A percentile compares a stretch with the other conserved stretches of the same genome.
These are phyloP conservation scores for Phasianus colchicus DNA, from an alignment of 2,113 vertebrate genomes.

Conservation along the genomic window DNA sequence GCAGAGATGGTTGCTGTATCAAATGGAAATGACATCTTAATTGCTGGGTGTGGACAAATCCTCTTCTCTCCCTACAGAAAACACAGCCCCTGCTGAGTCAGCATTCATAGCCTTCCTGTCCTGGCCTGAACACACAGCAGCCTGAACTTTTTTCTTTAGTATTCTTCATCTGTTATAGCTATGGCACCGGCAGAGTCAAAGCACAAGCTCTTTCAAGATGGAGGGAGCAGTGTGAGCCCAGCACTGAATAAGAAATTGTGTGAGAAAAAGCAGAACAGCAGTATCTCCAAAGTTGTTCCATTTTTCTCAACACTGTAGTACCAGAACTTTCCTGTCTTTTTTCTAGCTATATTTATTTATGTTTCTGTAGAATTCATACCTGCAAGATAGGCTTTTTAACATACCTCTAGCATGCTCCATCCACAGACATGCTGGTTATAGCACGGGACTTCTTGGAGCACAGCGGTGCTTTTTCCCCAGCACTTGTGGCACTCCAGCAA, in stretches of 20 bases:
- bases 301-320: not conserved
- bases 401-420: accelerated
- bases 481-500: not conserved
- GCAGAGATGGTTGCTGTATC: not conserved
- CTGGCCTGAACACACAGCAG: accelerated
- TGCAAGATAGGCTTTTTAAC: not conserved
- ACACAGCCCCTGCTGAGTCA: not conserved
- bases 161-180: not conserved
- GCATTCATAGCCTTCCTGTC: not conserved
- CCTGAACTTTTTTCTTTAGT: not conserved
- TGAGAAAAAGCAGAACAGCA: not conserved
- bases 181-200: not conserved
- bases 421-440: not conserved
- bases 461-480: not conserved
- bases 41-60: not conserved
- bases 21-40: not conserved
- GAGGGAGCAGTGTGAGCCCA: not conserved
- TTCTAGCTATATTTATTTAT: not conserved
- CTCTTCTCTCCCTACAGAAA: not conserved
- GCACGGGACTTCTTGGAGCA: not conserved
- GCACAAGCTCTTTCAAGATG: not conserved
- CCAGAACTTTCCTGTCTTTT: not conserved
- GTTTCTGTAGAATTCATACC: not conserved
- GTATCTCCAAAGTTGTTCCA: not conserved
- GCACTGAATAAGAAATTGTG: not conserved